Conservation (phyloP, 2,888 invertebrate genomes). For the Augiades crinisus region DNA sequence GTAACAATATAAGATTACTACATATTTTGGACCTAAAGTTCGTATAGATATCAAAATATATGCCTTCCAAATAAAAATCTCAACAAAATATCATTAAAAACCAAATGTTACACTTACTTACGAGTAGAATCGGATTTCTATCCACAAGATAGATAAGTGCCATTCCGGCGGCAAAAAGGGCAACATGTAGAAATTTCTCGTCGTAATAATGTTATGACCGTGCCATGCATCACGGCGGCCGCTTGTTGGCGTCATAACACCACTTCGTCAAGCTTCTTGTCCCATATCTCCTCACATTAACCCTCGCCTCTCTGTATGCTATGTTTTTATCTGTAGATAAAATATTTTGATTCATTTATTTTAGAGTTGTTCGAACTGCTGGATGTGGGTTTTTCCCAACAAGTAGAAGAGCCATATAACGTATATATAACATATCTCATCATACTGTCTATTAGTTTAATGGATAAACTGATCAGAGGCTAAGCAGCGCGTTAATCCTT, state of each 20-base stretch:
- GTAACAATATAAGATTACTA: too few relatives aligned
- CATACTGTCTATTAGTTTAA: too few relatives aligned
- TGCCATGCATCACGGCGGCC: constrained; percentile 55
- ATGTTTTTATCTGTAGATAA: neutral
- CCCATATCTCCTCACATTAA: constrained; percentile 55
- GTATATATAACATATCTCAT: too few relatives aligned
- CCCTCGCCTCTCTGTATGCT: constrained; percentile 37
- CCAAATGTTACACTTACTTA: neutral
- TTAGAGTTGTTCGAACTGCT: too few relatives aligned
- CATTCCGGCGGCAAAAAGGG: constrained; percentile 41
- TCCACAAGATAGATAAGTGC: constrained; percentile 53
- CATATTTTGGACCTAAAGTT: too few relatives aligned
- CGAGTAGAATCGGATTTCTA: constrained; percentile 36
- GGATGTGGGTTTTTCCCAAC: too few relatives aligned
- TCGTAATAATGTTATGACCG: constrained; percentile 59
- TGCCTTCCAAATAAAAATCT: neutral
- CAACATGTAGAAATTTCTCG: constrained; percentile 59
- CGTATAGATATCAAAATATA: too few relatives aligned
- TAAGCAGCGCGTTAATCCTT: too few relatives aligned
- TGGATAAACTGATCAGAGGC: too few relatives aligned
- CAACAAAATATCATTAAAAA: neutral
- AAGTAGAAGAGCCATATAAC: too few relatives aligned
- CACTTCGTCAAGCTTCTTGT: constrained; percentile 54
- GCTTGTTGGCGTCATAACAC: constrained; percentile 41
- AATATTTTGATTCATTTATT: too few relatives aligned